phyloP scores from a whole-genome alignment of 2,888 invertebrate species.

The Automeris io region DNA sequence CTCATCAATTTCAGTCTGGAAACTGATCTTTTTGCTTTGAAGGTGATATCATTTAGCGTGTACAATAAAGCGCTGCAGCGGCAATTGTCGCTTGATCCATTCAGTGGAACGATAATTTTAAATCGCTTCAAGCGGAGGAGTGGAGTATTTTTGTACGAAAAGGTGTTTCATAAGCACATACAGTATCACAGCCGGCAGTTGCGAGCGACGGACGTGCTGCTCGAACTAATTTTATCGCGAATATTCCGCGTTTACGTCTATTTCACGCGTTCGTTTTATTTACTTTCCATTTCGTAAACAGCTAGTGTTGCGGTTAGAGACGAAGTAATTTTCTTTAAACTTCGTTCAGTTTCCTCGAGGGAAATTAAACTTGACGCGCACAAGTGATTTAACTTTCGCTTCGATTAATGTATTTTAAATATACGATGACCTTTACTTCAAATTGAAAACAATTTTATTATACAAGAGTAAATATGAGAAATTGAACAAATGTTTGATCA shows the following conservation, averaged over 20 bases:
- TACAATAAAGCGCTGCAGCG: constrained; percentile 10
- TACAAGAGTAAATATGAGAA: constrained; percentile 3
- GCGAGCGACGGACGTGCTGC: constrained; percentile 43
- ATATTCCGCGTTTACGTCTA: constrained; percentile 36
- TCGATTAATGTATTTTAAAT: constrained; percentile 25
- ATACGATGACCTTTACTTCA: constrained; percentile 6
- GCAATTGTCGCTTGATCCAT: constrained; percentile 2
- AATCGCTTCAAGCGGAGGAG: constrained; percentile 34
- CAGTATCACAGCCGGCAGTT: constrained; percentile 52
- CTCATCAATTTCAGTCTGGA: constrained; percentile 7
- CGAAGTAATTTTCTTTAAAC: constrained; percentile 11
- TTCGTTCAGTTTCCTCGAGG: constrained; percentile 21
- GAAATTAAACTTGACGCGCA: constrained; percentile 54
- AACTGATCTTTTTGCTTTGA: constrained; percentile 6
- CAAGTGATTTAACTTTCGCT: constrained; percentile 62
- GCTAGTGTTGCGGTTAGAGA: constrained; percentile 8
- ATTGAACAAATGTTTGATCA: constrained; percentile 12
- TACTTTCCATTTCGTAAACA: constrained; percentile 1
- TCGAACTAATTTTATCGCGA: constrained; percentile 30
- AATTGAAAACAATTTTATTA: constrained; percentile 3
- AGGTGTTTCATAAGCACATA: constrained; percentile 26
- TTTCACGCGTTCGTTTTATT: constrained; percentile 8
- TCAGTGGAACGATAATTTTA: not conserved
- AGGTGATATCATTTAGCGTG: constrained; percentile 8
- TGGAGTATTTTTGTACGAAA: constrained; percentile 28